A percentile compares a stretch with the other conserved stretches of the same genome.
These are phyloP conservation scores for Leucophenga varia DNA, from an alignment of 1,140 invertebrate species.

Conservation along the genomic window DNA sequence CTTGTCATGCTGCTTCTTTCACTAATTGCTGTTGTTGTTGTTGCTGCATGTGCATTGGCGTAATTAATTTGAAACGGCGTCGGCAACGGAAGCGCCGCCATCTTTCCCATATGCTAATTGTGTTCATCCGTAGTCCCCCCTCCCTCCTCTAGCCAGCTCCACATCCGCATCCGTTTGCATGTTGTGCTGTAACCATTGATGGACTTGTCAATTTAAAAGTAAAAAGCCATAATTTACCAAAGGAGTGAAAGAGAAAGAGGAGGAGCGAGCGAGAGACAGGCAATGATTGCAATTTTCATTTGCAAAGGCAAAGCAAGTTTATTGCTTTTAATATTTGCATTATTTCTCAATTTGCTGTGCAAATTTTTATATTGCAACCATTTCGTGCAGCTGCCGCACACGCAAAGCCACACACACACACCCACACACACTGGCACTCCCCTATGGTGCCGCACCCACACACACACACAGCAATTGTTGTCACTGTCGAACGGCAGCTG, in stretches of 20 bases:
- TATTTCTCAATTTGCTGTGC: conserved; percentile 44
- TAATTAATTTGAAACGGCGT: conserved; percentile 51
- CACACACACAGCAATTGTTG: conserved; percentile 25
- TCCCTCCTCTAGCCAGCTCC: conserved; percentile 10
- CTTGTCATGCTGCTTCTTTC: conserved; percentile 11
- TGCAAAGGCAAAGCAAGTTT: conserved; percentile 19
- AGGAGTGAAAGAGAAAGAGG: too few relatives aligned
- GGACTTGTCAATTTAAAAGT: conserved; percentile 31
- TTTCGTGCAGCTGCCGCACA: conserved; percentile 39
- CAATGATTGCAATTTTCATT: conserved; percentile 6
- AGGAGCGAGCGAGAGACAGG: too few relatives aligned
- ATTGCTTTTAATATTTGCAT: conserved; percentile 45
- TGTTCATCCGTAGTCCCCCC: conserved; percentile 31
- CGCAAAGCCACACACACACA: background rate
- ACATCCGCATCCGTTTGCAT: conserved; percentile 8
- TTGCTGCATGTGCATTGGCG: conserved; percentile 42
- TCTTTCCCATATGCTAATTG: conserved; percentile 38
- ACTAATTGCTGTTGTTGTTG: conserved; percentile 26
- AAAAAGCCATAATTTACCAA: conserved; percentile 16
- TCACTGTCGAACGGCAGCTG: conserved; percentile 37
- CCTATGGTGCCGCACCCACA: conserved; percentile 3
- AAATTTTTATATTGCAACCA: conserved; percentile 37
- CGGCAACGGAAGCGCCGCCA: conserved; percentile 28
- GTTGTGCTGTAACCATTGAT: too few relatives aligned
- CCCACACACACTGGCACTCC: conserved; percentile 3